Conservation (phyloP, 2,113 vertebrate genomes). For the Chaetura pelagica region DNA sequence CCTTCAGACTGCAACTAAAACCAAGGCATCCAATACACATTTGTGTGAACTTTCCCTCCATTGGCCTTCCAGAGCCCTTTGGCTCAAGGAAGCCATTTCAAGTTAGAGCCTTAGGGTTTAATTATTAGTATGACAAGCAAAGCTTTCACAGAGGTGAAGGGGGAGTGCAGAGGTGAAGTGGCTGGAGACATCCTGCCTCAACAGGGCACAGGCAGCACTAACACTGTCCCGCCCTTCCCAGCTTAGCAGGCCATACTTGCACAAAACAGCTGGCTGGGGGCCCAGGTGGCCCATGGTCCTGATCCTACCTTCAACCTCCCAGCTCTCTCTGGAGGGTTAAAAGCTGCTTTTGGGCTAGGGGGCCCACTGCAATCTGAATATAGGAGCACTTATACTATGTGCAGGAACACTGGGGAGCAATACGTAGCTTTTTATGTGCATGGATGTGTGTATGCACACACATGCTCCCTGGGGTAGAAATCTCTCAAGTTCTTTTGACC, state of each 20-base stretch:
- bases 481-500: not conserved
- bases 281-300: not conserved
- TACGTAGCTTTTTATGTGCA: not conserved
- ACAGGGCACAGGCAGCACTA: not conserved
- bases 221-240: not conserved
- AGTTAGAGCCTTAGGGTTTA: constrained; percentile 39
- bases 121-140: constrained; percentile 39
- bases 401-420: not conserved
- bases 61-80: not conserved
- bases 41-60: not conserved
- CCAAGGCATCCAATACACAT: not conserved
- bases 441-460: not conserved
- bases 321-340: not conserved
- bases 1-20: not conserved
- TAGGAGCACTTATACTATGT: not conserved
- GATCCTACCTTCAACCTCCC: not conserved
- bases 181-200: constrained; percentile 28
- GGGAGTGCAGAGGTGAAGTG: constrained; percentile 55
- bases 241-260: not conserved
- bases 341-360: not conserved
- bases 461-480: not conserved
- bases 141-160: constrained; percentile 38
- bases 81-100: constrained; percentile 40
- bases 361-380: not conserved
- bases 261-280: not conserved